Conservation (phyloP, 2,888 invertebrate genomes). For the Mechanitis mazaeus region DNA sequence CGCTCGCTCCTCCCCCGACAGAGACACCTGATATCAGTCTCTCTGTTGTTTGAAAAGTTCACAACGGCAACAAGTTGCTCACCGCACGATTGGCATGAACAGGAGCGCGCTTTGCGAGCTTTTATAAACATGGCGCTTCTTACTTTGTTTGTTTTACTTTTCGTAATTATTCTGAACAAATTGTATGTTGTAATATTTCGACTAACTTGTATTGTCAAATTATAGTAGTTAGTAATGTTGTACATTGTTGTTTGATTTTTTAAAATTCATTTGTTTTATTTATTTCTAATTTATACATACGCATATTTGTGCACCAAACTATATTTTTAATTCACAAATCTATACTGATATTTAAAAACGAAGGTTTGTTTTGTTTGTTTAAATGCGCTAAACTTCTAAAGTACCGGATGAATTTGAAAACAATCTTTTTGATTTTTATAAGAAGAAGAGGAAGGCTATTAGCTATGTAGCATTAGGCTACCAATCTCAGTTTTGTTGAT, state of each 20-base stretch:
- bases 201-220: not conserved
- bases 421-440: too few relatives aligned
- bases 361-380: too few relatives aligned
- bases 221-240: not conserved
- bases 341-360: too few relatives aligned
- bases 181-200: not conserved
- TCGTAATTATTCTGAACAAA: slow-evolving; percentile 44
- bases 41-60: slow-evolving; percentile 64
- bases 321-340: too few relatives aligned
- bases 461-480: too few relatives aligned
- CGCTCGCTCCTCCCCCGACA: slow-evolving; percentile 71
- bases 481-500: too few relatives aligned
- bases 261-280: too few relatives aligned
- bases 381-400: too few relatives aligned
- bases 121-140: slow-evolving; percentile 74
- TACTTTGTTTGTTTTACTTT: slow-evolving; percentile 72
- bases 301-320: too few relatives aligned
- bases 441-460: too few relatives aligned
- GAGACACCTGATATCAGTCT: slow-evolving; percentile 51
- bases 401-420: too few relatives aligned
- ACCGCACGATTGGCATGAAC: slow-evolving; percentile 75
- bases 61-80: slow-evolving; percentile 75
- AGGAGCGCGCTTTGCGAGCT: slow-evolving; percentile 74
- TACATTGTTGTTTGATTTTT: not conserved
- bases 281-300: too few relatives aligned